These are phyloP conservation scores for Hypsopygia costalis DNA, from an alignment of 2,888 invertebrate genomes.

Conservation along the genomic window DNA sequence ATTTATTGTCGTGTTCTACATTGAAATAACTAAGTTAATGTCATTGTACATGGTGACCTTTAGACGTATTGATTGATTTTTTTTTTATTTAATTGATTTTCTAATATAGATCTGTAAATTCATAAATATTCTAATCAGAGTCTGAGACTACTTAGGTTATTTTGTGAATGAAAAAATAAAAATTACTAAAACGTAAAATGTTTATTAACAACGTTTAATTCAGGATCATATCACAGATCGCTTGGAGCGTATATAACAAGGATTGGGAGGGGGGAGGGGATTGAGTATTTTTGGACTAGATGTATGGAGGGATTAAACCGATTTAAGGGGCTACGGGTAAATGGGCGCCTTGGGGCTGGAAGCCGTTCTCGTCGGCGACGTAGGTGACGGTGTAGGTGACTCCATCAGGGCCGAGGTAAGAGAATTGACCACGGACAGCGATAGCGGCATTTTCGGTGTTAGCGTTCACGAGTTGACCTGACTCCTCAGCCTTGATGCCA, in stretches of 20 bases:
- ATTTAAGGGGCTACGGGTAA: conserved; percentile 40
- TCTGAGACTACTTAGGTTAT: no score
- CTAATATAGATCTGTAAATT: no score
- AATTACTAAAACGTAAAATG: conserved; percentile 45
- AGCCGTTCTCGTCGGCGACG: conserved; percentile 76
- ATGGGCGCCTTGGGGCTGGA: conserved; percentile 65
- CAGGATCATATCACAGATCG: conserved; percentile 72
- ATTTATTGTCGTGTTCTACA: conserved; percentile 1
- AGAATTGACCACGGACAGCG: conserved; percentile 46
- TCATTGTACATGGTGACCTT: no score
- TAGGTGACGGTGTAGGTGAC: conserved; percentile 66
- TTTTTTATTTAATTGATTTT: no score
- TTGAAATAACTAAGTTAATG: no score
- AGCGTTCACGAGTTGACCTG: conserved; percentile 37
- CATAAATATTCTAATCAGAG: no score
- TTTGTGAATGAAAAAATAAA: conserved; percentile 18
- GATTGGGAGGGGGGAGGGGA: conserved; percentile 26
- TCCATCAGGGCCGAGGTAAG: conserved; percentile 66
- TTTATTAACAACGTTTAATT: conserved; percentile 50
- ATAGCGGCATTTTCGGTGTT: conserved; percentile 50
- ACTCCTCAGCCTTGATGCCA: conserved; percentile 35
- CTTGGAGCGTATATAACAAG: conserved; percentile 41
- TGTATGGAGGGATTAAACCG: conserved; percentile 18
- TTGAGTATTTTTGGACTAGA: conserved; percentile 66
- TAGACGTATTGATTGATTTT: no score